A percentile compares a stretch with the other conserved stretches of the same genome.
Conservation (phyloP, 2,113 vertebrate species). For the Phycodurus eques region DNA sequence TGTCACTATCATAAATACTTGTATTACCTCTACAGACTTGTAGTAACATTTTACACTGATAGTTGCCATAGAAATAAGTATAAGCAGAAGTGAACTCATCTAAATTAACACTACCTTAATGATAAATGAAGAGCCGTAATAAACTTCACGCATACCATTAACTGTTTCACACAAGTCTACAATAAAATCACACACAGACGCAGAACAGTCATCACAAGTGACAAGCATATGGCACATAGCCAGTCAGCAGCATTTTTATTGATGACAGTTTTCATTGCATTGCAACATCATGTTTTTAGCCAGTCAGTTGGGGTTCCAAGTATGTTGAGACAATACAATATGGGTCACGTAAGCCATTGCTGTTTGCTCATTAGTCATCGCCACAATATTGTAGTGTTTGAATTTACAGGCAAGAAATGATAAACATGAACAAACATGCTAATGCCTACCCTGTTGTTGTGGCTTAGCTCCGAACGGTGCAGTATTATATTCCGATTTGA, state of each 20-base stretch:
- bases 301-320: neutral
- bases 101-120: neutral
- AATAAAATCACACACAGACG: neutral
- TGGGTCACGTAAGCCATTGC: neutral
- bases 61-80: neutral
- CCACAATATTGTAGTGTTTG: too few relatives aligned
- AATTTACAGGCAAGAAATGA: too few relatives aligned
- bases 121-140: neutral
- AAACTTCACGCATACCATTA: neutral
- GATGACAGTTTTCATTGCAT: neutral
- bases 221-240: neutral
- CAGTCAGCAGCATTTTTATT: neutral
- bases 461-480: too few relatives aligned
- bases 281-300: neutral
- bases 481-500: too few relatives aligned
- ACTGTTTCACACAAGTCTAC: neutral
- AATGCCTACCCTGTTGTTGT: too few relatives aligned
- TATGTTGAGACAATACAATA: neutral
- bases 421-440: too few relatives aligned
- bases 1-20: neutral
- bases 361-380: neutral
- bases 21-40: neutral
- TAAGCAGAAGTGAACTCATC: too few relatives aligned
- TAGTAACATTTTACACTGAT: neutral
- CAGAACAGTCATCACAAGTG: neutral